Evolutionary conservation across 2,888 invertebrate species (phyloP).

Genomic region (Eudemis profundana): DNA sequence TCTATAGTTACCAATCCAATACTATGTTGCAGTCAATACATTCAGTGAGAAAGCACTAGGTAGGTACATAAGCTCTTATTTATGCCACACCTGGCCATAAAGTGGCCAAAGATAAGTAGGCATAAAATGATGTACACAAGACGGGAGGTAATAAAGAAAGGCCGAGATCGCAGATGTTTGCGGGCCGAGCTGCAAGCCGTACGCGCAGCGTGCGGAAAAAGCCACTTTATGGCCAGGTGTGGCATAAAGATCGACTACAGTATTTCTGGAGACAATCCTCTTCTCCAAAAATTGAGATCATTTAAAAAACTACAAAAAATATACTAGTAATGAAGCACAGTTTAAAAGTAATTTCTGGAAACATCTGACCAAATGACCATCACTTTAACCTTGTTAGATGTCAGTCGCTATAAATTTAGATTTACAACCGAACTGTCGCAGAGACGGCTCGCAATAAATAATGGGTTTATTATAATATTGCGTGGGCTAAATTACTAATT

Average conservation of each 20-base stretch:
- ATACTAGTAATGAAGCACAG: not conserved
- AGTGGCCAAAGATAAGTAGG: no score
- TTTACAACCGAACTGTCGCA: slow-evolving; percentile 48
- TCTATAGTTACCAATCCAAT: no score
- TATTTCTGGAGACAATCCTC: not conserved
- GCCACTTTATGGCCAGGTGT: no score
- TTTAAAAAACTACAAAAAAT: not conserved
- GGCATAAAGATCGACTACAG: not conserved
- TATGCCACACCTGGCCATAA: no score
- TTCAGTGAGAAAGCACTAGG: no score
- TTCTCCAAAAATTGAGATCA: not conserved
- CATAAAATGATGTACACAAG: no score
- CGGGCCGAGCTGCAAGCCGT: no score
- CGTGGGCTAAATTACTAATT: slow-evolving; percentile 13
- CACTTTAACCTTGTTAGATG: slow-evolving; percentile 37
- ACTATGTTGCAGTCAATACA: no score
- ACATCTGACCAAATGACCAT: slow-evolving; percentile 28
- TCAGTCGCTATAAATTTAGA: slow-evolving; percentile 43
- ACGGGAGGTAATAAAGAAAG: no score
- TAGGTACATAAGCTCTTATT: no score
- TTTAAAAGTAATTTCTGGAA: slow-evolving; percentile 16
- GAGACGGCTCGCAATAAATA: slow-evolving; percentile 39
- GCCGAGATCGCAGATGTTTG: no score
- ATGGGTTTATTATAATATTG: slow-evolving; percentile 35
- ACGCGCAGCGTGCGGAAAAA: no score